Evolutionary conservation across 2,888 invertebrate species (phyloP), one percentile per base, ranked within the genome.

Genomic region (Drosophila lutescens): DNA sequence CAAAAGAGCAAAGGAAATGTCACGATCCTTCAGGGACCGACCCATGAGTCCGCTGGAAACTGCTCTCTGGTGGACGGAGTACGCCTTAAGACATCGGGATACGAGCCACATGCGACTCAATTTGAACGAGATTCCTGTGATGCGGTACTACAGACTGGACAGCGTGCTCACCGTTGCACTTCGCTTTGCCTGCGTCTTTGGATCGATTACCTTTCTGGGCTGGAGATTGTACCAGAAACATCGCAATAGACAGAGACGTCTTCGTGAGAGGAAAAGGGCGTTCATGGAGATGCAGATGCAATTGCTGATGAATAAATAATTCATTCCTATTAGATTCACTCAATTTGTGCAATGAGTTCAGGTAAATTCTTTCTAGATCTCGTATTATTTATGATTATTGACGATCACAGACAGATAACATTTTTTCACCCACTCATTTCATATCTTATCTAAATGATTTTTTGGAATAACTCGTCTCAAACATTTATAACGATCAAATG

Each of bases 1-100:
- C 0, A 4, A 36, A 0, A 80, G 55, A 7, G 89, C 79, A 0
- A 63, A 72, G 1, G 12, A 59, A 5, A 73, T 83, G 15, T 84
- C 90, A 0, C 30, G 26, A 4, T 67, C 67, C 4, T 77, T 84
- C 5, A 61, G 56, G 0, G 90, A 89, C 54, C 77, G 80, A 10
- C 89, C 89, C 0, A 73, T 80, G 74, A 75, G 49, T n/a, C 88
- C 90, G 0, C 44, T 91, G 9, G 80, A 90, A 0, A 78, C 53
- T 2, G 91, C 91, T 4, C 63, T 91, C 4, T 91, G 86, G 76
- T 91, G 91, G 91, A 90, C 89, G 0, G 91, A 91, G n/a, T 91
- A 91, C 50, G 89, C 88, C 4, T 36, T 90, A 6, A 80, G 90
- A 0, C 85, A 91, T 46, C 65, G 82, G 0, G 87, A 91, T 2